phyloP scores from a whole-genome alignment of 2,113 vertebrate species.

The Calypte anna region DNA sequence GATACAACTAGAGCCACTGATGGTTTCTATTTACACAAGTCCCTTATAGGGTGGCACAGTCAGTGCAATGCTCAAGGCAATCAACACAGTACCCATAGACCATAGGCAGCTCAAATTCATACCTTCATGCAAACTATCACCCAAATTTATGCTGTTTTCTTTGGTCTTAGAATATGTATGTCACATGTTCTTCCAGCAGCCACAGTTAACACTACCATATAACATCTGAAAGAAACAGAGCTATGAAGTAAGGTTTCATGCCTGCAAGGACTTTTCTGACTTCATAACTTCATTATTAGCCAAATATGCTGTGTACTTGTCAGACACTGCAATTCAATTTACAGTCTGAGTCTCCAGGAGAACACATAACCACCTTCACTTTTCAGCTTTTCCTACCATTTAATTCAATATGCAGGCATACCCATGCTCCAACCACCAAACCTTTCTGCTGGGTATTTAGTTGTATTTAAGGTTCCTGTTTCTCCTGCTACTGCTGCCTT shows the following conservation, averaged over 20 bases:
- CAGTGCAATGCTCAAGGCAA: background rate
- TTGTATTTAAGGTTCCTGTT: background rate
- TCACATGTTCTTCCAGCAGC: background rate
- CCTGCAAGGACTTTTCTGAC: background rate
- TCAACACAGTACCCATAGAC: background rate
- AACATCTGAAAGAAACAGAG: background rate
- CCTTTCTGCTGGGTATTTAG: rapidly evolving
- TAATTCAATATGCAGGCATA: background rate
- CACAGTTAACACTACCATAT: background rate
- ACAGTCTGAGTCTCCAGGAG: background rate
- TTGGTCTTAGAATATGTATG: background rate
- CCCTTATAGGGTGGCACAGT: background rate
- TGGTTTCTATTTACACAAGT: background rate
- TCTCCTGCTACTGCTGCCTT: background rate
- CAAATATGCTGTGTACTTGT: rapidly evolving
- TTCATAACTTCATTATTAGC: background rate
- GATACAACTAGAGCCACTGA: background rate
- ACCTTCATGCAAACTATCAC: background rate
- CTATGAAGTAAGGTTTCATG: background rate
- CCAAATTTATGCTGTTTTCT: rapidly evolving
- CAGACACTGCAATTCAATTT: background rate
- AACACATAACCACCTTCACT: background rate
- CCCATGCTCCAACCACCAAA: too few species aligned
- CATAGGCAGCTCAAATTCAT: rapidly evolving
- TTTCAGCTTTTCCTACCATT: background rate